A percentile compares a stretch with the other conserved stretches of the same genome.
phyloP scores from a whole-genome alignment of 2,888 invertebrate genomes.

The Zaprionus lineosus region DNA sequence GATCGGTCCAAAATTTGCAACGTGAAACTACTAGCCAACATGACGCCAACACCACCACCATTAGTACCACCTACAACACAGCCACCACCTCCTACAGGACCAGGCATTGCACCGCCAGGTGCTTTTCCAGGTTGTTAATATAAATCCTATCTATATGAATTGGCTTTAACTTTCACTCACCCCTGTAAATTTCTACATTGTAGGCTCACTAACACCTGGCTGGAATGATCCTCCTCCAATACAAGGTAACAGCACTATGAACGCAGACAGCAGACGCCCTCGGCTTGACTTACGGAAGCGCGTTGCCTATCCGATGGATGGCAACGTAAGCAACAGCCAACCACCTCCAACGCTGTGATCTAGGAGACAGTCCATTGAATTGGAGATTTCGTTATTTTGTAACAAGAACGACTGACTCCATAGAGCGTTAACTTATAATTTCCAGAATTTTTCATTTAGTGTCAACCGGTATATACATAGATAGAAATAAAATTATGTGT shows the following conservation, averaged over 20 bases:
- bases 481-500: constrained; percentile 9
- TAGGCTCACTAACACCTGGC: constrained; percentile 81
- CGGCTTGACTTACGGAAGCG: constrained; percentile 81
- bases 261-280: constrained; percentile 64
- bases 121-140: constrained; percentile 53
- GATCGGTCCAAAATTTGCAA: not conserved
- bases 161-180: not conserved
- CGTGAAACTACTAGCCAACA: constrained; percentile 3
- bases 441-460: constrained; percentile 18
- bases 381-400: not conserved
- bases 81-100: constrained; percentile 62
- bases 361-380: not conserved
- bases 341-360: constrained; percentile 25
- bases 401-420: not conserved
- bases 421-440: constrained; percentile 7
- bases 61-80: constrained; percentile 9
- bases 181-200: not conserved
- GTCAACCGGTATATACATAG: constrained; percentile 29
- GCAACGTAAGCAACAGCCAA: constrained; percentile 21
- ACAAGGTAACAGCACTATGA: constrained; percentile 45
- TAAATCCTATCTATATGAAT: not conserved
- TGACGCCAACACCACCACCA: constrained; percentile 30
- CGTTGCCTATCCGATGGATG: constrained; percentile 80
- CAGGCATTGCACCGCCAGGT: constrained; percentile 52
- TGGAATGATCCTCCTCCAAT: constrained; percentile 82